phyloP scores from a whole-genome alignment of 1,140 invertebrate species.

The Leucophenga varia region DNA sequence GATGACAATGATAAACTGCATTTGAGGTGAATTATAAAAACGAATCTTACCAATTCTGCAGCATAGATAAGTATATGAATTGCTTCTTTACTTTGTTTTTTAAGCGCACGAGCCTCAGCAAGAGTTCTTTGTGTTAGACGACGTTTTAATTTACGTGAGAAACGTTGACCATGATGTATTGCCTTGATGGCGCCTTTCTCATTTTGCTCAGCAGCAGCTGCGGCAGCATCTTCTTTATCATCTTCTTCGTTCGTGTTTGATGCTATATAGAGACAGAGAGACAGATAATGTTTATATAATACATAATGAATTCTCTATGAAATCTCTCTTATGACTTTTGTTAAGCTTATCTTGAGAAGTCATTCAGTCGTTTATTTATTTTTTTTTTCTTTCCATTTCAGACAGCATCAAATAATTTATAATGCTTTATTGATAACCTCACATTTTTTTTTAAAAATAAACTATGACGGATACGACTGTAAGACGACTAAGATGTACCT shows the following conservation, averaged over 20 bases:
- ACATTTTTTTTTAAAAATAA: conserved; percentile 36
- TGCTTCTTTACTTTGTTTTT: conserved; percentile 75
- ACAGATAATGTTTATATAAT: neutral
- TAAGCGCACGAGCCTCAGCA: conserved; percentile 72
- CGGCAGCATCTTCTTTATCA: conserved; percentile 32
- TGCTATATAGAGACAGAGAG: conserved; percentile 14
- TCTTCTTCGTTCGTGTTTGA: conserved; percentile 27
- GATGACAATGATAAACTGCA: no score
- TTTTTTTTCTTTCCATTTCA: no score
- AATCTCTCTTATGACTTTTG: neutral
- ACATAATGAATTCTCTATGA: neutral
- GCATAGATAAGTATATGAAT: conserved; percentile 74
- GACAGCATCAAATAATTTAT: no score
- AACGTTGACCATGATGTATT: conserved; percentile 72
- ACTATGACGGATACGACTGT: no score
- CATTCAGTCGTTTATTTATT: no score
- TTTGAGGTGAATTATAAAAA: no score
- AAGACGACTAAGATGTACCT: no score
- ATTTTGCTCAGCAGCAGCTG: conserved; percentile 8
- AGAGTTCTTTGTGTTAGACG: conserved; percentile 73
- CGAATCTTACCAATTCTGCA: conserved; percentile 73
- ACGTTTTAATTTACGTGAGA: conserved; percentile 69
- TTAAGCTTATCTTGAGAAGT: no score
- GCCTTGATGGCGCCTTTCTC: conserved; percentile 61
- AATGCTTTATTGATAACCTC: no score